A percentile compares a stretch with the other conserved stretches of the same genome.
These are phyloP conservation scores for Pseudorhiza aurosa DNA, from an alignment of 30 jellyfish, hydroid and myxozoan genomes.

Conservation along the genomic window DNA sequence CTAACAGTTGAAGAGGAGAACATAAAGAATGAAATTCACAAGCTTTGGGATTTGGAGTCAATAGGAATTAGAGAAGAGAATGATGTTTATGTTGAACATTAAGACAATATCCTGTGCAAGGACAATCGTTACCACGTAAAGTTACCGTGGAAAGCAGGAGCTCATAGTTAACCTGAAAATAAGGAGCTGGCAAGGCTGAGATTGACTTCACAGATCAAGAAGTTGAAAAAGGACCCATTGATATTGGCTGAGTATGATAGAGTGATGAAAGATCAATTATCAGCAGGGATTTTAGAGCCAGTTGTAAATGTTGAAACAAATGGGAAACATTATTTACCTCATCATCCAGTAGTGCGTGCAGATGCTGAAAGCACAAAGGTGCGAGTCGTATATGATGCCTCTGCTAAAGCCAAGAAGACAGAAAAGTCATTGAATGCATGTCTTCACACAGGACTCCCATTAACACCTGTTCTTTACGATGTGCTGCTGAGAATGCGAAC, in stretches of 20 bases:
- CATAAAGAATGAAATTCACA: neutral
- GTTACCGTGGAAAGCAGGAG: constrained; percentile 47
- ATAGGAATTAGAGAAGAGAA: constrained; percentile 39
- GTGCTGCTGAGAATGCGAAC: constrained; percentile 37
- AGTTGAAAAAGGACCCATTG: constrained; percentile 5
- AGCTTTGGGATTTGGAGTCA: constrained; percentile 43
- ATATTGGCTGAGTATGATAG: constrained; percentile 39
- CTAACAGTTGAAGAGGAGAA: neutral
- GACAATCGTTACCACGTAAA: constrained; percentile 38
- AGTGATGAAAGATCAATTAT: constrained; percentile 49
- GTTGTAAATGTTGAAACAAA: constrained; percentile 29
- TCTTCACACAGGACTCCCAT: constrained; percentile 48
- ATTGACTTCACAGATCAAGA: constrained; percentile 16
- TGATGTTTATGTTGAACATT: constrained; percentile 16
- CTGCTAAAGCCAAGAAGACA: constrained; percentile 3
- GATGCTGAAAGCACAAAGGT: too few species aligned
- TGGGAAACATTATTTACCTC: constrained; percentile 58
- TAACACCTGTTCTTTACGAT: constrained; percentile 39
- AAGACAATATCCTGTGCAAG: constrained; percentile 10
- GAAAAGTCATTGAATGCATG: constrained; percentile 57
- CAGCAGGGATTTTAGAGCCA: constrained; percentile 33
- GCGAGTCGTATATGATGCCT: constrained; percentile 52
- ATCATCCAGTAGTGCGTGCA: constrained; percentile 64
- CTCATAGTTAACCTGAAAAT: constrained; percentile 3
- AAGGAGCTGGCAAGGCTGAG: constrained; percentile 2